Evolutionary conservation across 1,140 invertebrate genomes (phyloP).

Genomic region (Lanistes nyassanus): DNA sequence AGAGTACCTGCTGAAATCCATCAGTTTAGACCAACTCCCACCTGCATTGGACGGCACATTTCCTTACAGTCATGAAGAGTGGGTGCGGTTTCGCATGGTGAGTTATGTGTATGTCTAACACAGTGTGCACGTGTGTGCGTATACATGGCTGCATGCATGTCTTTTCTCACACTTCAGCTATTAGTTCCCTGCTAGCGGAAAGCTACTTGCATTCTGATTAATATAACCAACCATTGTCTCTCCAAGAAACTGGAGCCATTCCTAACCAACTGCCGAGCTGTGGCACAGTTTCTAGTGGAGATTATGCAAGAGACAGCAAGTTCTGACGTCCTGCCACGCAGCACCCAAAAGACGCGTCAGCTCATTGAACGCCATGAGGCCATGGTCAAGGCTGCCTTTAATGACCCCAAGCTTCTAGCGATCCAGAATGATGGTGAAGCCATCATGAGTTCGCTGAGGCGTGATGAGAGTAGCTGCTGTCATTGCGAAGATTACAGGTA

Average conservation of each 20-base stretch:
- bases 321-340: conserved; percentile 41
- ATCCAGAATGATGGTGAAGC: conserved; percentile 59
- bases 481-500: conserved; percentile 62
- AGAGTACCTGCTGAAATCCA: conserved; percentile 47
- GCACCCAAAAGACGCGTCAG: conserved; percentile 40
- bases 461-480: conserved; percentile 44
- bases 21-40: conserved; percentile 53
- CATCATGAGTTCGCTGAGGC: conserved; percentile 50
- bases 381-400: conserved; percentile 51
- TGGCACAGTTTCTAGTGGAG: conserved; percentile 55
- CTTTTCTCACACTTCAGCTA: no score
- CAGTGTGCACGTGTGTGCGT: no score
- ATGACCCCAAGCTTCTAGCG: conserved; percentile 51
- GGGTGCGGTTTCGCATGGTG: conserved; percentile 62
- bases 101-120: conserved; percentile 12
- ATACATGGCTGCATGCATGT: no score
- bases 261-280: conserved; percentile 50
- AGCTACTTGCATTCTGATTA: not conserved
- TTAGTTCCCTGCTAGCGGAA: no score
- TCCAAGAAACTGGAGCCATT: conserved; percentile 64
- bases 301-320: conserved; percentile 55
- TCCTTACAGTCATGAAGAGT: conserved; percentile 57
- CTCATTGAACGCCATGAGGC: conserved; percentile 60
- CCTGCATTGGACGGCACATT: conserved; percentile 52
- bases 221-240: not conserved